Percentiles rank a stretch among this genome's conserved stretches.
These are phyloP conservation scores for Oopsacas minuta DNA, from an alignment of 37 sponge, comb jelly and placozoan genomes.

Conservation along the genomic window DNA sequence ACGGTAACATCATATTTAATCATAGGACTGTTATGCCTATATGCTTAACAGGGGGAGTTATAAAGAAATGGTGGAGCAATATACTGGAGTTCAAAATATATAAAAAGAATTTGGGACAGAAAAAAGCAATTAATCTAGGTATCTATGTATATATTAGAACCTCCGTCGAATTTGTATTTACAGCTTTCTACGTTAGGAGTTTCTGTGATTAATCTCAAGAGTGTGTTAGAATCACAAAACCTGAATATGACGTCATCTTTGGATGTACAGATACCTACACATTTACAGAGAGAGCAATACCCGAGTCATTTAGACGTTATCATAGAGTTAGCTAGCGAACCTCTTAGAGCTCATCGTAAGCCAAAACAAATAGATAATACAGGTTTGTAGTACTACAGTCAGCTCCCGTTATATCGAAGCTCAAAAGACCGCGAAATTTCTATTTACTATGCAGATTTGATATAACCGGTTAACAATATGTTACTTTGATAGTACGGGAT, in stretches of 20 bases:
- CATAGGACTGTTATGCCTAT: not conserved
- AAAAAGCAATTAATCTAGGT: constrained; percentile 17
- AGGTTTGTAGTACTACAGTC: too few relatives aligned
- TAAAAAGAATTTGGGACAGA: constrained; percentile 20
- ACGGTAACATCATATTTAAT: not conserved
- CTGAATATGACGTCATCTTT: not conserved
- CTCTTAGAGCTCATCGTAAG: too few relatives aligned
- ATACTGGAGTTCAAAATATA: not conserved
- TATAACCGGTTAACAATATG: too few relatives aligned
- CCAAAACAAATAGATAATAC: too few relatives aligned
- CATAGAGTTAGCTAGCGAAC: not conserved
- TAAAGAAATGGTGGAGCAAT: constrained; percentile 11
- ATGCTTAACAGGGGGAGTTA: not conserved
- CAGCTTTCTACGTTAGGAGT: too few relatives aligned
- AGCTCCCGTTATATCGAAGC: too few relatives aligned
- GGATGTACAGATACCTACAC: not conserved
- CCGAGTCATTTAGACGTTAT: not conserved
- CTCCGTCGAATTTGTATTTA: too few relatives aligned
- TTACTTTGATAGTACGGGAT: too few relatives aligned
- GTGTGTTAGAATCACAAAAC: not conserved
- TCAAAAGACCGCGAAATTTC: too few relatives aligned
- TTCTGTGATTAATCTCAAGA: not conserved
- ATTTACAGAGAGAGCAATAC: constrained; percentile 10
- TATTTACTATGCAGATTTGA: too few relatives aligned
- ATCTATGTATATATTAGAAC: not conserved